Conservation (phyloP, 2,797 vertebrate genomes). For the Phrynocephalus forsythii region DNA sequence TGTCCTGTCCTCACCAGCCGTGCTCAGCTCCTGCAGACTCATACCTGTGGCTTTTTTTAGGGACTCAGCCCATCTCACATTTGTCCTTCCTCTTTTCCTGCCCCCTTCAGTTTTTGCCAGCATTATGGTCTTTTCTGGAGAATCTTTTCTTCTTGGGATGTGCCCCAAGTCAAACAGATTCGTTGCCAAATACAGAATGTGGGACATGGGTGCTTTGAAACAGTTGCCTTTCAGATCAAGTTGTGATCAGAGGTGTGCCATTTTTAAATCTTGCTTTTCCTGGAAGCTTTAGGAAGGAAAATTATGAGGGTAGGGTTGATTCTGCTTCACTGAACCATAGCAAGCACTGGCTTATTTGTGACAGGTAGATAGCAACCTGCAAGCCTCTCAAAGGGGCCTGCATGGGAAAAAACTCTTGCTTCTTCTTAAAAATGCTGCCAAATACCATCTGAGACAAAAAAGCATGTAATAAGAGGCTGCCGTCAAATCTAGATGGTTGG, state of each 20-base stretch:
- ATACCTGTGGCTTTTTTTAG: too few relatives aligned
- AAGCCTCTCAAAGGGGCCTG: not conserved
- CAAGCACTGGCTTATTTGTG: not conserved
- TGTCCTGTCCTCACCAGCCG: too few relatives aligned
- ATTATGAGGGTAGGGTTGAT: too few relatives aligned
- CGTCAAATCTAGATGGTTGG: rapidly evolving
- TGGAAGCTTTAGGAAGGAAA: not conserved
- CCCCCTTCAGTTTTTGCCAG: too few relatives aligned
- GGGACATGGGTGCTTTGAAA: not conserved
- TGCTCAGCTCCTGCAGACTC: too few relatives aligned
- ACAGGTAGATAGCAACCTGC: not conserved
- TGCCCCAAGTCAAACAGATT: not conserved
- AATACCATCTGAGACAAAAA: rapidly evolving
- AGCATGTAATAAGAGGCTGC: rapidly evolving
- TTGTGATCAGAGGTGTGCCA: not conserved
- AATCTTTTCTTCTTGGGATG: too few relatives aligned
- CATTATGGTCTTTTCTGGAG: too few relatives aligned
- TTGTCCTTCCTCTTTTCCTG: too few relatives aligned
- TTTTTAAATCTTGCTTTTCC: not conserved
- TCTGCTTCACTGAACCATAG: too few relatives aligned
- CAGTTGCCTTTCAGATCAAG: not conserved
- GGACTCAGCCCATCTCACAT: too few relatives aligned
- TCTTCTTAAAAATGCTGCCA: rapidly evolving
- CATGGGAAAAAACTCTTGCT: rapidly evolving
- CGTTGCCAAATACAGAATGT: rapidly evolving